Conservation (phyloP, 2,888 invertebrate genomes). For the Branchellion lobata region DNA sequence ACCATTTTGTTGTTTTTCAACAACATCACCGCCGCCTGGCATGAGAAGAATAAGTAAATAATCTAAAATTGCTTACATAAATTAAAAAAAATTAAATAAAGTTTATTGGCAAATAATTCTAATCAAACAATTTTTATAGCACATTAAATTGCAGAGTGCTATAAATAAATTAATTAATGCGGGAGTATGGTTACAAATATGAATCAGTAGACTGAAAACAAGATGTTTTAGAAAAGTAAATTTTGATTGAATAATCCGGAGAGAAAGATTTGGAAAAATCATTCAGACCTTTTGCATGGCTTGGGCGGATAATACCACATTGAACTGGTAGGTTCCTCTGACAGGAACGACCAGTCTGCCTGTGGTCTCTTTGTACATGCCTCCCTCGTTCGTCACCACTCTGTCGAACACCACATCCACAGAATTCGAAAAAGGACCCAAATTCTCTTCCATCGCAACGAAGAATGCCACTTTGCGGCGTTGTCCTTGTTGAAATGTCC, state of each 20-base stretch:
- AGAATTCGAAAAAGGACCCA: conserved; percentile 22
- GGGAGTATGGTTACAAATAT: too few species aligned
- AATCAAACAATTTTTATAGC: too few species aligned
- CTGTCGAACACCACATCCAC: conserved; percentile 55
- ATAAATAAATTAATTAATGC: too few species aligned
- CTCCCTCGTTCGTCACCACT: conserved; percentile 58
- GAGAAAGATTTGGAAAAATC: too few species aligned
- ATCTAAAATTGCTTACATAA: too few species aligned
- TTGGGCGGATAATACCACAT: conserved; percentile 30
- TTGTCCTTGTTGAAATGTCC: neutral
- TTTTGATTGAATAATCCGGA: too few species aligned
- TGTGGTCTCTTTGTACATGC: conserved; percentile 54
- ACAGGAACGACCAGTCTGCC: conserved; percentile 49
- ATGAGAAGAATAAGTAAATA: neutral
- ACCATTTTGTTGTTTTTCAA: conserved; percentile 57
- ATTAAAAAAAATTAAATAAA: too few species aligned
- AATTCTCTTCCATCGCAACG: conserved; percentile 29
- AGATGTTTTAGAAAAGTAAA: too few species aligned
- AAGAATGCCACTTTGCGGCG: conserved; percentile 21
- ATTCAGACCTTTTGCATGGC: conserved; percentile 28
- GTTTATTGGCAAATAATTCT: too few species aligned
- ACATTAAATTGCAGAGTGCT: too few species aligned
- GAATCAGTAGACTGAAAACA: too few species aligned
- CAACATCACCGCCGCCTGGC: conserved; percentile 58
- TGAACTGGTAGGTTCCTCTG: conserved; percentile 31